Percentiles rank a stretch among this genome's conserved stretches.
Conservation (phyloP, 2,888 invertebrate genomes). For the Enoplolaimus lenunculus region DNA sequence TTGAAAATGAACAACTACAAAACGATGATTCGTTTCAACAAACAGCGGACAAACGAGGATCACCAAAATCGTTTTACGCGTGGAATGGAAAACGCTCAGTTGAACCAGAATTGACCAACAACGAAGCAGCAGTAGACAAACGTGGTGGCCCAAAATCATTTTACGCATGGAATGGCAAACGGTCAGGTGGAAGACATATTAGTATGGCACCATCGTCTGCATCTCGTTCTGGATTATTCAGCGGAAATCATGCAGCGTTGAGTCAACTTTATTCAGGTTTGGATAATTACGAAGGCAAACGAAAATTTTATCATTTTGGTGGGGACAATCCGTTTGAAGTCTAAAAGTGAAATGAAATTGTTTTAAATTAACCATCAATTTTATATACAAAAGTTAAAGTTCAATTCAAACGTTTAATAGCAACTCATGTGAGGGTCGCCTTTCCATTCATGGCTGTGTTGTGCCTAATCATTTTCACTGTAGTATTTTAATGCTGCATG, state of each 20-base stretch:
- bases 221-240: neutral
- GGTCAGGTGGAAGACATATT: neutral
- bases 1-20: too few species aligned
- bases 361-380: too few species aligned
- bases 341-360: neutral
- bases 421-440: too few species aligned
- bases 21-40: too few species aligned
- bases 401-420: too few species aligned
- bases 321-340: neutral
- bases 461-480: too few species aligned
- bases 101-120: neutral
- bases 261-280: neutral
- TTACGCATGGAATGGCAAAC: conserved; percentile 1
- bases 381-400: too few species aligned
- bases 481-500: too few species aligned
- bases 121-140: neutral
- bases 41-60: neutral
- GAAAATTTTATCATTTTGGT: neutral
- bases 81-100: neutral
- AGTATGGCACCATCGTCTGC: neutral
- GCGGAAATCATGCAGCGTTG: too few species aligned
- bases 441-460: too few species aligned
- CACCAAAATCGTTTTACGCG: neutral
- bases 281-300: too few species aligned
- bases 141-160: neutral